phyloP scores from a whole-genome alignment of 2,888 invertebrate species.

The Tetanocera ferruginea region DNA sequence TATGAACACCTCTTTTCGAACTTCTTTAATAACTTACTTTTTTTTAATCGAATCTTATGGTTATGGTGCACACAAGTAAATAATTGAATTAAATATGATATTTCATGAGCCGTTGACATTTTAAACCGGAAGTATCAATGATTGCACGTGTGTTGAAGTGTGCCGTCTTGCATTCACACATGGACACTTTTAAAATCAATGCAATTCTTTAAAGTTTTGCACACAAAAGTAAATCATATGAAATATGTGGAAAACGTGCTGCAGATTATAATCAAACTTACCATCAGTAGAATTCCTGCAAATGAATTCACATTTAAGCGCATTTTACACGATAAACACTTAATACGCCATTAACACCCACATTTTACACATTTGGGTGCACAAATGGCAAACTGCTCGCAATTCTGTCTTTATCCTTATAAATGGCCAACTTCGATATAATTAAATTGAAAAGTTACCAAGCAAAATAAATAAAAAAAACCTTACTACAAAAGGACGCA shows the following conservation, averaged over 20 bases:
- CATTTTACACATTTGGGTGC: slow-evolving; percentile 60
- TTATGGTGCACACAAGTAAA: no score
- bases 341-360: slow-evolving; percentile 65
- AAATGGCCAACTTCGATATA: not conserved
- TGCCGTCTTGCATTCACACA: not conserved
- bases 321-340: slow-evolving; percentile 47
- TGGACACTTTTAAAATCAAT: not conserved
- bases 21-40: not conserved
- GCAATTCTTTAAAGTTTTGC: not conserved
- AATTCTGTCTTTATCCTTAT: not conserved
- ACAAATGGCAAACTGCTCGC: slow-evolving; percentile 33
- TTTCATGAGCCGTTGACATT: slow-evolving; percentile 22
- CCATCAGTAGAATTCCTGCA: slow-evolving; percentile 1
- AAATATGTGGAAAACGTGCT: slow-evolving; percentile 63
- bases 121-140: slow-evolving; percentile 50
- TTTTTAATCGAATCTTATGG: no score
- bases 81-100: no score
- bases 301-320: slow-evolving; percentile 49
- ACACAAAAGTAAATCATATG: slow-evolving; percentile 48
- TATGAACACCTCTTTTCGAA: not conserved
- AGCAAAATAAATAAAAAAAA: not conserved
- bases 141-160: slow-evolving; percentile 11
- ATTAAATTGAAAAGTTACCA: slow-evolving; percentile 26
- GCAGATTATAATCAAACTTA: slow-evolving; percentile 54
- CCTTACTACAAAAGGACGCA: not conserved